Evolutionary conservation across 2,113 vertebrate species (phyloP).

Genomic region (Pollimyrus isidori): DNA sequence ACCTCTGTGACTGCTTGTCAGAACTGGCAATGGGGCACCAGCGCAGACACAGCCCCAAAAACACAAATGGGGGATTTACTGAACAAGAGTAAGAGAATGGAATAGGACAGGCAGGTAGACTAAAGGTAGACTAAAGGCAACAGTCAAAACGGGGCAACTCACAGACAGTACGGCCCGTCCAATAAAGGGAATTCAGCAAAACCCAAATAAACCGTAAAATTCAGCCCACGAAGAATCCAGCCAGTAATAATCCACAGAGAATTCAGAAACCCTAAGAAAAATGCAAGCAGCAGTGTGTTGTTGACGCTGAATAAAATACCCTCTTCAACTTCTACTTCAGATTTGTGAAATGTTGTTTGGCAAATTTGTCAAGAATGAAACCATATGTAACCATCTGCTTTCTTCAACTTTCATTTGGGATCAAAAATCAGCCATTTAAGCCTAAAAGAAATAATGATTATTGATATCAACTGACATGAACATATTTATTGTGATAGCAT

Average conservation of each 20-base stretch:
- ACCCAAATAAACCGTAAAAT: neutral
- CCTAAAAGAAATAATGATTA: neutral
- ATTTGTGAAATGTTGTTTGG: neutral
- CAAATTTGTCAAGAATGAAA: neutral
- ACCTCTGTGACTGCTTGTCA: neutral
- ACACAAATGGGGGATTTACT: neutral
- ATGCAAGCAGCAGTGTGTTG: neutral
- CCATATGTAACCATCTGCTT: neutral
- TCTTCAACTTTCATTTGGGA: neutral
- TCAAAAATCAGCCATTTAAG: neutral
- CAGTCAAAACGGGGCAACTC: neutral
- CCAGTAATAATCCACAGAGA: neutral
- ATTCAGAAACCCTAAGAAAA: neutral
- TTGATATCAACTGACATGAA: neutral
- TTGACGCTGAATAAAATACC: neutral
- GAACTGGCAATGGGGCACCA: neutral
- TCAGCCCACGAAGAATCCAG: neutral
- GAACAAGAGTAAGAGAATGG: neutral
- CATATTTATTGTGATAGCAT: neutral
- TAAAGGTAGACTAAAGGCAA: neutral
- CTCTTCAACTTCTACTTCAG: neutral
- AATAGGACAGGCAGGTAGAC: neutral
- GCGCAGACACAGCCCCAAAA: neutral
- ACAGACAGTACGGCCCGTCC: neutral
- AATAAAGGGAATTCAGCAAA: neutral